Evolutionary conservation across 2,888 invertebrate species (phyloP).

Genomic region (Chrysina gloriosa): DNA sequence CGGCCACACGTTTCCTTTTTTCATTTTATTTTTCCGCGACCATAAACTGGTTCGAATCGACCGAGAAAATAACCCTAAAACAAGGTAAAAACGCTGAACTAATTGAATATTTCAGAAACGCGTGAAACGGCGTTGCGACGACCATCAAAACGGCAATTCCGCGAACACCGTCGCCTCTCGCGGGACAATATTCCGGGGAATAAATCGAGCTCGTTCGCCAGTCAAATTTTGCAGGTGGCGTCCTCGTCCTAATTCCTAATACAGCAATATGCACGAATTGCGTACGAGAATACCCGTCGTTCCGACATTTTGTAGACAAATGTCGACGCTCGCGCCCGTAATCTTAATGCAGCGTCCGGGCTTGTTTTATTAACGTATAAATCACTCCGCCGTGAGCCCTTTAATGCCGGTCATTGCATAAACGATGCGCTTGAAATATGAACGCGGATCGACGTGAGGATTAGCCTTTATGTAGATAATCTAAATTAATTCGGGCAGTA

Average conservation of each 20-base stretch:
- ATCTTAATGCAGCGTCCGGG: slow-evolving; percentile 3
- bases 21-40: slow-evolving; percentile 15
- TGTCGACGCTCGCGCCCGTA: neutral
- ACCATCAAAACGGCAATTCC: slow-evolving; percentile 6
- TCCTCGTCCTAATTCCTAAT: neutral
- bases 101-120: slow-evolving; percentile 18
- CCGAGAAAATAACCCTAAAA: slow-evolving; percentile 6
- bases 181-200: neutral
- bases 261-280: neutral
- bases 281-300: too few species aligned
- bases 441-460: neutral
- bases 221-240: slow-evolving; percentile 7
- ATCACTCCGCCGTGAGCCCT: neutral
- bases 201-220: slow-evolving; percentile 4
- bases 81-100: slow-evolving; percentile 5
- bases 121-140: slow-evolving; percentile 5
- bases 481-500: neutral
- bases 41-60: slow-evolving; percentile 5
- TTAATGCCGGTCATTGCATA: neutral
- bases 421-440: neutral
- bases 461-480: neutral
- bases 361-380: slow-evolving; percentile 3
- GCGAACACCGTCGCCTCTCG: neutral
- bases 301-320: slow-evolving; percentile 1
- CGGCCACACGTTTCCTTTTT: neutral